Evolutionary conservation across 2,113 vertebrate species (phyloP).

Genomic region (Capreolus pygargus): DNA sequence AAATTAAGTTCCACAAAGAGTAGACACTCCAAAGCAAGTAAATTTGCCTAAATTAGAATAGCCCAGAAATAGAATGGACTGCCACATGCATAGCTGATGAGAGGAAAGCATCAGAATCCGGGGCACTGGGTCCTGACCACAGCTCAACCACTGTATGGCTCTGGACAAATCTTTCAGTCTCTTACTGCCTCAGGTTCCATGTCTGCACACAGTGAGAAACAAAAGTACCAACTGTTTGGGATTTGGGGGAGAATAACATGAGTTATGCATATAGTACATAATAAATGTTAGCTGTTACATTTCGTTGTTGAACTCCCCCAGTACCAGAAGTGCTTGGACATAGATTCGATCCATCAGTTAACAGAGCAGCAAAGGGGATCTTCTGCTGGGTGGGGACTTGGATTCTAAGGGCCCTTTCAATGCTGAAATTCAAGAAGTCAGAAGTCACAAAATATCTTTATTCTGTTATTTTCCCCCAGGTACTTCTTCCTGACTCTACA

Average conservation of each 20-base stretch:
- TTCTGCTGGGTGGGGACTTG: neutral
- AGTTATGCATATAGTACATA: neutral
- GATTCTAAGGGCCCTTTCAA: neutral
- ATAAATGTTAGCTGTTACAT: neutral
- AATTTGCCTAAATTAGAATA: neutral
- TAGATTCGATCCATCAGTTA: neutral
- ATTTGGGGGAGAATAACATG: neutral
- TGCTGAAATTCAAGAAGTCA: neutral
- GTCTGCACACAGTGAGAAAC: neutral
- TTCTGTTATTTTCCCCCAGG: conserved; percentile 80
- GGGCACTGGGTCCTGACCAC: neutral
- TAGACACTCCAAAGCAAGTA: neutral
- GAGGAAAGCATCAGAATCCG: neutral
- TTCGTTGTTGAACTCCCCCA: neutral
- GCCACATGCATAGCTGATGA: neutral
- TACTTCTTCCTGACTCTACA: conserved; percentile 86
- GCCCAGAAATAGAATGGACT: neutral
- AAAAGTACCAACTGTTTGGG: neutral
- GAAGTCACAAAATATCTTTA: neutral
- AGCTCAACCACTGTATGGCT: neutral
- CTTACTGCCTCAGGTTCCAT: neutral
- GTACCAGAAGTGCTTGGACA: neutral
- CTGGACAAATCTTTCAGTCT: neutral
- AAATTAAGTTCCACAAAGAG: neutral
- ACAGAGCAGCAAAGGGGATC: neutral